phyloP scores from a whole-genome alignment of 2,113 vertebrate genomes.

The Ia io region DNA sequence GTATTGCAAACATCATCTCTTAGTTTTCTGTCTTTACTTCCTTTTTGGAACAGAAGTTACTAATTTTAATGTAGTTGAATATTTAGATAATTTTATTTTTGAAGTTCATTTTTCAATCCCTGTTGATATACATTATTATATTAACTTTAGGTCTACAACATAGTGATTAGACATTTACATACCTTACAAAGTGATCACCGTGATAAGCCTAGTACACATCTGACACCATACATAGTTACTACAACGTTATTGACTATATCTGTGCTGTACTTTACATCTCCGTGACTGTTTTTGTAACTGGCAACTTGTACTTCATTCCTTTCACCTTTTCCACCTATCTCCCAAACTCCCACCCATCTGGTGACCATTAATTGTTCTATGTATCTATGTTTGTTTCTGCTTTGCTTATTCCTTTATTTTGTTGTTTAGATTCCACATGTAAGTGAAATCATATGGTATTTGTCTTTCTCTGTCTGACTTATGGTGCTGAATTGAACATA shows the following conservation, averaged over 20 bases:
- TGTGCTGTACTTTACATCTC: background rate
- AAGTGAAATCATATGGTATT: background rate
- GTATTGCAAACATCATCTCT: background rate
- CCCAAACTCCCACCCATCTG: background rate
- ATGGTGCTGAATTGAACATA: background rate
- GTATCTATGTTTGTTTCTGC: background rate
- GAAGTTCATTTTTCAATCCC: background rate
- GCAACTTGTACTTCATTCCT: background rate
- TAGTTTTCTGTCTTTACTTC: background rate
- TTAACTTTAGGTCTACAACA: background rate
- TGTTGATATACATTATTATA: background rate
- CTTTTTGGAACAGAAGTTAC: background rate
- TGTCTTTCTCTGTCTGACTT: background rate
- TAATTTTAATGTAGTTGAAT: slow-evolving; percentile 15
- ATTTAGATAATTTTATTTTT: background rate
- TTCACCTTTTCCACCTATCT: background rate
- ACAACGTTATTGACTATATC: background rate
- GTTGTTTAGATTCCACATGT: background rate
- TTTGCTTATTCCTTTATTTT: background rate
- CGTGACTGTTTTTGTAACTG: background rate
- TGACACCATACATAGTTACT: background rate
- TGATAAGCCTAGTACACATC: background rate
- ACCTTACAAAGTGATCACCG: background rate
- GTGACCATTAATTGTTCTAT: background rate
- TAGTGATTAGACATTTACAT: background rate